phyloP scores from a whole-genome alignment of 1,140 invertebrate species.

The Neotoxoptera formosana region DNA sequence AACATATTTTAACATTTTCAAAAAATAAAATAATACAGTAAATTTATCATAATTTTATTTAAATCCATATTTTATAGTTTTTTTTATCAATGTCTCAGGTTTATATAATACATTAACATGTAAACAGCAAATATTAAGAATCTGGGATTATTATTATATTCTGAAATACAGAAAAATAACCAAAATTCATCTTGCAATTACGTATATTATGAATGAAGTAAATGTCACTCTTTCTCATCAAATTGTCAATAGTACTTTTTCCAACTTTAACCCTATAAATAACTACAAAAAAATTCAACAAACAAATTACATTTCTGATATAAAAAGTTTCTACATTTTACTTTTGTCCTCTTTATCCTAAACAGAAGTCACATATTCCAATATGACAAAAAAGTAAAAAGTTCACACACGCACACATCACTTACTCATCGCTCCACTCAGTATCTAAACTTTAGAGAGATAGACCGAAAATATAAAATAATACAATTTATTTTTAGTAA shows the following conservation, averaged over 20 bases:
- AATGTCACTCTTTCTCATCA: not conserved
- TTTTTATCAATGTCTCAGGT: not conserved
- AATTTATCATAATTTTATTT: not conserved
- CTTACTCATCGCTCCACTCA: not conserved
- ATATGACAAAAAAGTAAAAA: not conserved
- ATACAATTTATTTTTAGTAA: not conserved
- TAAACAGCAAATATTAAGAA: not conserved
- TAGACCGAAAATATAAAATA: not conserved
- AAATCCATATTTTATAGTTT: not conserved
- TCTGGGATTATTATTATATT: not conserved
- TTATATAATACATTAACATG: not conserved
- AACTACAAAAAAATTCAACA: not conserved
- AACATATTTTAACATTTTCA: not conserved
- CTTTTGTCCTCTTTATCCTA: not conserved
- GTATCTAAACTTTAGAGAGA: not conserved
- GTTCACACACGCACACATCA: not conserved
- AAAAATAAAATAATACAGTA: not conserved
- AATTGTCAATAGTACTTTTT: not conserved
- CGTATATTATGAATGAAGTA: not conserved
- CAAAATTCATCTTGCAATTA: not conserved
- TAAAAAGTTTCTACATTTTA: not conserved
- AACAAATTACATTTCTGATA: not conserved
- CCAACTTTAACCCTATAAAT: not conserved
- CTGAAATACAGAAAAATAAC: not conserved
- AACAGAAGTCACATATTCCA: not conserved